Percentiles rank a stretch among this genome's conserved stretches.
phyloP scores from a whole-genome alignment of 2,888 invertebrate genomes.

The Metallyticus violacea region DNA sequence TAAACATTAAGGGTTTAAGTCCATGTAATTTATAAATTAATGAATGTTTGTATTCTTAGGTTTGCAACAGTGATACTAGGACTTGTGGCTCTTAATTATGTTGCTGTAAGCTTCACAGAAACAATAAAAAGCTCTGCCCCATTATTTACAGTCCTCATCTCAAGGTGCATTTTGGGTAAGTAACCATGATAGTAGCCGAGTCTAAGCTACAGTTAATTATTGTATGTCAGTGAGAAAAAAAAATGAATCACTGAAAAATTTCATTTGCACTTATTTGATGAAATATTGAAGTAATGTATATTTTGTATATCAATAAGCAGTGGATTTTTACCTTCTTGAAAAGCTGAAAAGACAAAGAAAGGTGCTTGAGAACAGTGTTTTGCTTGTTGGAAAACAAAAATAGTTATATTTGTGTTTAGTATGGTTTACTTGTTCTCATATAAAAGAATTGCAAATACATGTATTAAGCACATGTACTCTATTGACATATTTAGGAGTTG shows the following conservation, averaged over 20 bases:
- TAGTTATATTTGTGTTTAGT: too few species aligned
- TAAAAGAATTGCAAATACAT: too few species aligned
- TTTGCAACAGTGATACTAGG: constrained; percentile 72
- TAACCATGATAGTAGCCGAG: constrained; percentile 15
- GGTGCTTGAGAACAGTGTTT: neutral
- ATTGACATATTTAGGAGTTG: too few species aligned
- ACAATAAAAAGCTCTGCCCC: constrained; percentile 80
- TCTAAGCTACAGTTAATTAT: neutral
- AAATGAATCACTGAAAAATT: too few species aligned
- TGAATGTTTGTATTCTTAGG: constrained; percentile 43
- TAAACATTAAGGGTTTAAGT: neutral
- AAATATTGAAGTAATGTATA: too few species aligned
- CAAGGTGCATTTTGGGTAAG: constrained; percentile 60
- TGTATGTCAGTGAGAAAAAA: neutral
- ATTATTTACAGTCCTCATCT: constrained; percentile 72
- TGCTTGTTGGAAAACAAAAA: neutral
- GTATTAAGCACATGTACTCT: too few species aligned
- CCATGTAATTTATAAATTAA: neutral
- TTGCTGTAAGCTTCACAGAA: constrained; percentile 77
- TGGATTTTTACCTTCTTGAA: neutral
- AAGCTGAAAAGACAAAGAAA: neutral
- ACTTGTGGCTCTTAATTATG: constrained; percentile 70
- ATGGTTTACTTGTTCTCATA: too few species aligned
- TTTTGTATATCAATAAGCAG: neutral
- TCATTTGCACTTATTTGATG: too few species aligned